A percentile compares a stretch with the other conserved stretches of the same genome.
Conservation (phyloP, 2,113 vertebrate species). For the Quiscalus mexicanus region DNA sequence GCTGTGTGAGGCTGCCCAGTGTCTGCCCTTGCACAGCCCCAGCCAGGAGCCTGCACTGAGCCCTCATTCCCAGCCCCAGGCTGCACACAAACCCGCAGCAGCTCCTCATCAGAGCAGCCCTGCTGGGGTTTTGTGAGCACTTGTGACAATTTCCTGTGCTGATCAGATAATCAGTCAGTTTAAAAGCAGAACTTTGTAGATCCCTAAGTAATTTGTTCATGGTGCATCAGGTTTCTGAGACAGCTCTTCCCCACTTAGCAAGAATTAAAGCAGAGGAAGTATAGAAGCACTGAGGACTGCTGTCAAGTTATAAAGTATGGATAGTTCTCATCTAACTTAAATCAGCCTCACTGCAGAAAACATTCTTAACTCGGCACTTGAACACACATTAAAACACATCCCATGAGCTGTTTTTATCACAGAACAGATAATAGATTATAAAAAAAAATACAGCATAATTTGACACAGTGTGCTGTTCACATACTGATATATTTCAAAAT, state of each 20-base stretch:
- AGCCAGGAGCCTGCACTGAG: fast-evolving
- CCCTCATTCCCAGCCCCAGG: fast-evolving
- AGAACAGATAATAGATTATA: background rate
- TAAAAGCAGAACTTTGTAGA: background rate
- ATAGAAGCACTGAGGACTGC: background rate
- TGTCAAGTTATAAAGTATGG: background rate
- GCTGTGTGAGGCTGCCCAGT: background rate
- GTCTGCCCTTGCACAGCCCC: too few relatives aligned
- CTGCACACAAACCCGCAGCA: background rate
- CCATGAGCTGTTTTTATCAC: background rate
- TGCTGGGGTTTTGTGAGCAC: background rate
- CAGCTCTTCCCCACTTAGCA: background rate
- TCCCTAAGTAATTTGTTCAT: background rate
- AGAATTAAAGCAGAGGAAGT: background rate
- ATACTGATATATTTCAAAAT: background rate
- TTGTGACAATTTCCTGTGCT: fast-evolving
- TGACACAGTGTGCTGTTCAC: background rate
- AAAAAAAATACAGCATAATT: background rate
- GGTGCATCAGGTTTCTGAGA: background rate
- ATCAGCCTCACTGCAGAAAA: background rate
- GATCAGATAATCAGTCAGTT: background rate
- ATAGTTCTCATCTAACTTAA: background rate
- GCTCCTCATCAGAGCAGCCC: background rate
- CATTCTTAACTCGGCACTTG: background rate
- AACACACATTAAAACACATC: background rate